phyloP scores from a whole-genome alignment of 2,888 invertebrate species.

The Brachypterus glaber region DNA sequence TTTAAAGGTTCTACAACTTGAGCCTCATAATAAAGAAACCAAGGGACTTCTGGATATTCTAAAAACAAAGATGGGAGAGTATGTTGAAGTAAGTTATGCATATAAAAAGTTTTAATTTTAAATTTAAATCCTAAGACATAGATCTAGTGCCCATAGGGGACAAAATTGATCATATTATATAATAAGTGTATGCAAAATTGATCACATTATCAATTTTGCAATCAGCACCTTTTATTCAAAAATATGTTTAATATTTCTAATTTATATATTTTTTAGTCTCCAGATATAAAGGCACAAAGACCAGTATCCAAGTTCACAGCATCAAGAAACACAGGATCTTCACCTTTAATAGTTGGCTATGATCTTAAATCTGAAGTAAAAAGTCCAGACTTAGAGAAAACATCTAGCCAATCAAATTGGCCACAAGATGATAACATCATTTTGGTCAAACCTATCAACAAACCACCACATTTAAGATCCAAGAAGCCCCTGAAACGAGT shows the following conservation, averaged over 20 bases:
- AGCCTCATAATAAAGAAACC: slow-evolving; percentile 69
- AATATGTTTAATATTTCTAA: too few relatives aligned
- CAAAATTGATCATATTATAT: too few relatives aligned
- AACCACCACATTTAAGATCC: slow-evolving; percentile 55
- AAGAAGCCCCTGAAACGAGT: slow-evolving; percentile 52
- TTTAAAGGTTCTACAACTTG: slow-evolving; percentile 58
- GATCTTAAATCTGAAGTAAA: slow-evolving; percentile 1
- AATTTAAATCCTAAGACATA: too few relatives aligned
- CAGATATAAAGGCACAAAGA: slow-evolving; percentile 16
- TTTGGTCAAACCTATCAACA: slow-evolving; percentile 45
- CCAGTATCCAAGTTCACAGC: slow-evolving; percentile 32
- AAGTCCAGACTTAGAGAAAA: slow-evolving; percentile 37
- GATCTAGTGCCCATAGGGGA: too few relatives aligned
- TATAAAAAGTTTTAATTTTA: too few relatives aligned
- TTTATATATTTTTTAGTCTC: slow-evolving; percentile 19
- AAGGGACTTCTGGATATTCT: slow-evolving; percentile 50
- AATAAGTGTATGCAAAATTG: too few relatives aligned
- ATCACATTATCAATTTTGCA: too few relatives aligned
- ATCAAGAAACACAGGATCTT: slow-evolving; percentile 23
- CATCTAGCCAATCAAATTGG: slow-evolving; percentile 34
- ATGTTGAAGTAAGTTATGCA: slow-evolving; percentile 1
- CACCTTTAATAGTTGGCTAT: too few relatives aligned
- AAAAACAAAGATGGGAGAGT: slow-evolving; percentile 23
- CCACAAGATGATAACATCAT: slow-evolving; percentile 32
- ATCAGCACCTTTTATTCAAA: too few relatives aligned